Evolutionary conservation across 2,888 invertebrate genomes (phyloP), one percentile per base, ranked within the genome.

Genomic region (Tinea semifulvella): DNA sequence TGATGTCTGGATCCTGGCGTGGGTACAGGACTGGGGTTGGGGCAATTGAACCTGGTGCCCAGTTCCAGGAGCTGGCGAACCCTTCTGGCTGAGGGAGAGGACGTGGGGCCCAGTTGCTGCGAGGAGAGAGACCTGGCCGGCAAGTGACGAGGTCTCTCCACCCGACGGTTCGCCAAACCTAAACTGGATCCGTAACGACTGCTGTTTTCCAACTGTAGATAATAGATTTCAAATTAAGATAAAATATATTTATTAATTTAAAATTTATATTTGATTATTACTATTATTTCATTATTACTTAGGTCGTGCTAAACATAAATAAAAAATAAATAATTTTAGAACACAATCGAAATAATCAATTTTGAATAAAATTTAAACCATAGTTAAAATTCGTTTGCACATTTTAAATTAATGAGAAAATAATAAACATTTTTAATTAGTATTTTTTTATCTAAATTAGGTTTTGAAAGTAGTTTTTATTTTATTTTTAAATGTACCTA

Each of bases 31-130:
- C 89, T 89, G 18, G 86, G 86, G 51, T 86, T 86, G 1, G 88
- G 88, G 42, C 85, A 85, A 56, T 82, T 84, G 47, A 81, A 84
- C 58, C 58, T 82, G 58, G 61, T 85, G 55, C 64, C 84, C 47
- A 93, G 77, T 58, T 94, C 94, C 48, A 94, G 72, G 19, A 94
- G 75, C 61, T 93, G 92, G 42, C 92, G 82, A 74, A 94, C 92
- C 49, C 93, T 84, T 27, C 93, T 84, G 51, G 92, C 89, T 44
- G 90, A 92, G 0, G 91, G 90, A 0, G 89, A 90, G 50, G 83
- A 84, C 47, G 77, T 84, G 38, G 80, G 84, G 0, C 77, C 77
- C 10, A 90, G 83, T 60, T 90, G 89, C 67, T 90, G 89, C 11
- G 89, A 89, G 43, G 89, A 89, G 56, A 90, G 82, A 22, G 89